Evolutionary conservation across 2,888 invertebrate species (phyloP).

Genomic region (Poecilus cupreus): DNA sequence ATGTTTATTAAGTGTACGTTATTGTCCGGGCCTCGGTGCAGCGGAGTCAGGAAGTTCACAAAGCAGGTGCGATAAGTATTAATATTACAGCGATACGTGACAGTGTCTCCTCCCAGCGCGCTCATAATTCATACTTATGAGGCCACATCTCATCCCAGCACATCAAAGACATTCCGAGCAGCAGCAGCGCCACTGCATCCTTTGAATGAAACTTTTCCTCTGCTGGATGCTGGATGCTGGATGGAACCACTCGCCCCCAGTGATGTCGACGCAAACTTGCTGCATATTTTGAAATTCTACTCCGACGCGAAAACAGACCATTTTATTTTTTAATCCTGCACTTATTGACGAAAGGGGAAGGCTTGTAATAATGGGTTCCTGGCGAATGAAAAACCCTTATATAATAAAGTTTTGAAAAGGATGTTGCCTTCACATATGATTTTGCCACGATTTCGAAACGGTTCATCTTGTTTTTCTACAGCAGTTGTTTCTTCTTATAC

Average conservation of each 20-base stretch:
- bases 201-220: constrained; percentile 46
- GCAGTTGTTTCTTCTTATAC: no score
- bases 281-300: not conserved
- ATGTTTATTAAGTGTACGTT: no score
- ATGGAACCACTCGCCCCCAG: not conserved
- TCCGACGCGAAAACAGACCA: not conserved
- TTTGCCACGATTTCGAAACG: no score
- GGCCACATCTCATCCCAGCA: constrained; percentile 20
- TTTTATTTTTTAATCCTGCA: no score
- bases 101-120: constrained; percentile 9
- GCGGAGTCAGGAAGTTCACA: constrained; percentile 11
- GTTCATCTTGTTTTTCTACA: no score
- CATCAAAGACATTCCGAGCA: constrained; percentile 51
- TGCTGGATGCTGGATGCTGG: not conserved
- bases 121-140: constrained; percentile 56
- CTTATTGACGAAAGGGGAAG: no score
- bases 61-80: constrained; percentile 56
- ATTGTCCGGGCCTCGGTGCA: not conserved
- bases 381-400: no score
- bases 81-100: constrained; percentile 48
- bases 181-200: constrained; percentile 27
- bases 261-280: not conserved
- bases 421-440: no score
- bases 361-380: no score
- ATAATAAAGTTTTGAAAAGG: no score